phyloP scores from a whole-genome alignment of 2,113 vertebrate species.

The Toxotes chatareus region DNA sequence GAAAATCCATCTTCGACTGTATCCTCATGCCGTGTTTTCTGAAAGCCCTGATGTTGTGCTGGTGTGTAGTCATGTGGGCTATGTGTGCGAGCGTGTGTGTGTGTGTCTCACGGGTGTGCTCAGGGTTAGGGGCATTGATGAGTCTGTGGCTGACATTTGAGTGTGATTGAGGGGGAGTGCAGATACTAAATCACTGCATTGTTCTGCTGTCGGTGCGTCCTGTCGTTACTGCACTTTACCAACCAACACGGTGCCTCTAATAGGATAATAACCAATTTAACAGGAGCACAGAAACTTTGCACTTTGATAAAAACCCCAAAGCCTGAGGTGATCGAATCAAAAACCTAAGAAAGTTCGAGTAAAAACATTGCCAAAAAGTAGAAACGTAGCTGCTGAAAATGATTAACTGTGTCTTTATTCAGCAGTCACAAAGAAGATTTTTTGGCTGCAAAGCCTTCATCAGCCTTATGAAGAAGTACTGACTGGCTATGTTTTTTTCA shows the following conservation, averaged over 20 bases:
- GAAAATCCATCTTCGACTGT: conserved; percentile 40
- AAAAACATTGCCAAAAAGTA: conserved; percentile 27
- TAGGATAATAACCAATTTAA: conserved; percentile 74
- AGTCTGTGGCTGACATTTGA: conserved; percentile 79
- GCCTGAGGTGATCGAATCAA: conserved; percentile 52
- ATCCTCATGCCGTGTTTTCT: conserved; percentile 6
- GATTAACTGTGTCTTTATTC: conserved; percentile 60
- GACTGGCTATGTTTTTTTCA: conserved; percentile 36
- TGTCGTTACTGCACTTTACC: conserved; percentile 61
- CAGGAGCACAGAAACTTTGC: conserved; percentile 43
- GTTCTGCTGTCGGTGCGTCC: conserved; percentile 67
- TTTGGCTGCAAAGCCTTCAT: conserved; percentile 64
- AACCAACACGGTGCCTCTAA: conserved; percentile 54
- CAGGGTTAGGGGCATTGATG: conserved; percentile 70
- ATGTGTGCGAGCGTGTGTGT: conserved; percentile 19
- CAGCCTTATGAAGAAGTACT: conserved; percentile 55
- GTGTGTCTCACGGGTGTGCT: conserved; percentile 67
- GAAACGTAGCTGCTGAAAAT: conserved; percentile 55
- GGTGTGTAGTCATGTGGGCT: conserved; percentile 51
- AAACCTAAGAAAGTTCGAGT: conserved; percentile 36
- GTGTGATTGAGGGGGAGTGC: conserved; percentile 68
- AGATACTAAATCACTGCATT: conserved; percentile 75
- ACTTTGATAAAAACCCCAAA: conserved; percentile 42
- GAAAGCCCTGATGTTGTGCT: conserved; percentile 23
- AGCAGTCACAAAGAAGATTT: conserved; percentile 45